These are phyloP conservation scores for Calephelis nemesis DNA, from an alignment of 1,140 invertebrate species.

Conservation along the genomic window DNA sequence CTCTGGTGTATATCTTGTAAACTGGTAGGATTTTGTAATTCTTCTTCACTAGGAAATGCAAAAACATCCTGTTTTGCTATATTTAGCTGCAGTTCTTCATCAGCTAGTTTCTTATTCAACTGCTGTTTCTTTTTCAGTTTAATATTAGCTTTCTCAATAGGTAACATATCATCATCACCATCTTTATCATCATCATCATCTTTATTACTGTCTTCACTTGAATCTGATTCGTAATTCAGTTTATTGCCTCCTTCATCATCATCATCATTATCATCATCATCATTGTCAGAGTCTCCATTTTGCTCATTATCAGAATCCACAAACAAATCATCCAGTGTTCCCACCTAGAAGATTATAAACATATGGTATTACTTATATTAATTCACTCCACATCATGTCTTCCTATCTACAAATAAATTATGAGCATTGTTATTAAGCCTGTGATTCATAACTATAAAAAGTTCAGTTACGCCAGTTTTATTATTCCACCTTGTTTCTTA, in stretches of 20 bases:
- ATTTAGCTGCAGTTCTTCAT: slow-evolving; percentile 89
- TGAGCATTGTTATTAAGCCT: no score
- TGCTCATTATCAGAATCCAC: slow-evolving; percentile 69
- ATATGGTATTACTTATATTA: no score
- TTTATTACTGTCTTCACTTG: slow-evolving; percentile 65
- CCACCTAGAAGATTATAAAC: slow-evolving; percentile 52
- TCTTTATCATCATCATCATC: slow-evolving; percentile 68
- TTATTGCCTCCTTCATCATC: slow-evolving; percentile 55
- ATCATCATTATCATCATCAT: slow-evolving; percentile 35
- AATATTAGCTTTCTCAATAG: slow-evolving; percentile 92
- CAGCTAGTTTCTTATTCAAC: slow-evolving; percentile 86
- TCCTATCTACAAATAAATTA: no score
- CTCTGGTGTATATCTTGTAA: slow-evolving; percentile 93
- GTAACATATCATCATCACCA: slow-evolving; percentile 85
- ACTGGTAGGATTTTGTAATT: slow-evolving; percentile 86
- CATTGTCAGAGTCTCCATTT: slow-evolving; percentile 21
- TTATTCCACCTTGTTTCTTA: no score
- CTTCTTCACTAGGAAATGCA: slow-evolving; percentile 86
- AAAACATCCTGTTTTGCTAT: slow-evolving; percentile 87
- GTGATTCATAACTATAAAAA: no score
- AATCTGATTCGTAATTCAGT: slow-evolving; percentile 71
- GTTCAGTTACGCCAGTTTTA: no score
- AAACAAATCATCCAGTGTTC: slow-evolving; percentile 72
- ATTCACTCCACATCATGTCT: no score
- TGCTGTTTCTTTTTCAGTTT: slow-evolving; percentile 88